Percentiles rank a stretch among this genome's conserved stretches.
These are phyloP conservation scores for Hypomecis punctinalis DNA, from an alignment of 2,888 invertebrate genomes.

Conservation along the genomic window DNA sequence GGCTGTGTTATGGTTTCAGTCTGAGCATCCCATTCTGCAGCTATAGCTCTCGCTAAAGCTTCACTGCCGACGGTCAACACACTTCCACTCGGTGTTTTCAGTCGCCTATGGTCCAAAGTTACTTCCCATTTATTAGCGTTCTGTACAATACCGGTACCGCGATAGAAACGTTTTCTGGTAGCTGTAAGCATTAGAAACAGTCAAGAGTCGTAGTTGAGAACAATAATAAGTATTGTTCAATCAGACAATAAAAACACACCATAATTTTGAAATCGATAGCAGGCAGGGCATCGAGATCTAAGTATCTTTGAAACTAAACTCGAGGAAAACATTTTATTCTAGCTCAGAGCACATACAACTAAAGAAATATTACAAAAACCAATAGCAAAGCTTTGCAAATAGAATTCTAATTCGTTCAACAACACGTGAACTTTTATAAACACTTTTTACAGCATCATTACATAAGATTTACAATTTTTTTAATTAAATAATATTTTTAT, in stretches of 20 bases:
- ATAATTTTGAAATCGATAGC: constrained; percentile 58
- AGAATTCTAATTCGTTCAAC: no score
- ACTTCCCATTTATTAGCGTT: constrained; percentile 92
- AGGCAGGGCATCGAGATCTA: constrained; percentile 49
- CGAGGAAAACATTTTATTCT: constrained; percentile 48
- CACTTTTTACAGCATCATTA: no score
- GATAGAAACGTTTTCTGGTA: constrained; percentile 89
- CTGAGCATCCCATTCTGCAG: constrained; percentile 97
- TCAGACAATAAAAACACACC: constrained; percentile 52
- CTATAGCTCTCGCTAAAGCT: constrained; percentile 95
- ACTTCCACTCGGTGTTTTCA: constrained; percentile 95
- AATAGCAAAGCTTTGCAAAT: no score
- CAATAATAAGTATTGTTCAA: not conserved
- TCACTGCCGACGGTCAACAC: constrained; percentile 92
- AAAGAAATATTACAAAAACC: no score
- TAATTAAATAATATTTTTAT: no score
- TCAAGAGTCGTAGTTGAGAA: not conserved
- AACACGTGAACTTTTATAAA: no score
- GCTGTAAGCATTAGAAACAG: constrained; percentile 55
- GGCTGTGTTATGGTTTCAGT: constrained; percentile 90
- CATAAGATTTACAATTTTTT: no score
- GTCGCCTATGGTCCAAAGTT: constrained; percentile 93
- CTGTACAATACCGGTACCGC: constrained; percentile 88
- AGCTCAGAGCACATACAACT: no score
- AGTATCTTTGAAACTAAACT: constrained; percentile 45